phyloP scores from a whole-genome alignment of 2,888 invertebrate species.

The Chrysolina oricalcia region DNA sequence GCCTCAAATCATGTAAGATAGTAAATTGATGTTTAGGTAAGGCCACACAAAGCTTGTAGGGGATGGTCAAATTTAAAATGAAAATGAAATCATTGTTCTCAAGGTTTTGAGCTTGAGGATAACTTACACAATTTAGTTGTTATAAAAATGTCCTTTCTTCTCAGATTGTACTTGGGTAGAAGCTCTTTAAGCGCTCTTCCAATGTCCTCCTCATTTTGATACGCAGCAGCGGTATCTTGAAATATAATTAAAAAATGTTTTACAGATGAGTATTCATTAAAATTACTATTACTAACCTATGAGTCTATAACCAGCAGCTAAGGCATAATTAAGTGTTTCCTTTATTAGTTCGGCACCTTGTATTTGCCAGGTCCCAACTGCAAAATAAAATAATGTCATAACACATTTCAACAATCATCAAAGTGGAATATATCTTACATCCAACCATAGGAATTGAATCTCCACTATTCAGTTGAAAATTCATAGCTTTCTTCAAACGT shows the following conservation, averaged over 20 bases:
- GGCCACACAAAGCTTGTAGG: too few relatives aligned
- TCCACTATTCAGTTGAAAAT: constrained; percentile 70
- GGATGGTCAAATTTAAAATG: too few relatives aligned
- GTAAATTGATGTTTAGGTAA: too few relatives aligned
- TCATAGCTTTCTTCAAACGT: constrained; percentile 55
- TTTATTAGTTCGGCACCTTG: constrained; percentile 72
- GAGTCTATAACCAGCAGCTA: constrained; percentile 80
- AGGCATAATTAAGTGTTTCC: constrained; percentile 77
- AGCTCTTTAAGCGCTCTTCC: constrained; percentile 79
- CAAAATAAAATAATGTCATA: constrained; percentile 43
- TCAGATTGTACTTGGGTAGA: constrained; percentile 80
- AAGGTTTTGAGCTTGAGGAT: too few relatives aligned
- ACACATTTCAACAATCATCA: constrained; percentile 6
- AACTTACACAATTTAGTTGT: constrained; percentile 84
- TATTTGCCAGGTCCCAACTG: constrained; percentile 81
- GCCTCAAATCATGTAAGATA: too few relatives aligned
- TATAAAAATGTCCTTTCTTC: constrained; percentile 83
- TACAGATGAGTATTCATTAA: constrained; percentile 7
- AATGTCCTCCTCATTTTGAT: constrained; percentile 83
- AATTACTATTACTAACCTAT: constrained; percentile 75
- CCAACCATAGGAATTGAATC: constrained; percentile 75
- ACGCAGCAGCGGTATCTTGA: constrained; percentile 86
- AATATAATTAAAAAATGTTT: constrained; percentile 36
- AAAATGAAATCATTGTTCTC: too few relatives aligned
- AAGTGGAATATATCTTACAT: constrained; percentile 69